Evolutionary conservation across 2,797 vertebrate species (phyloP), one percentile per base, ranked within the genome.

Genomic region (Yasuhikotakia modesta): DNA sequence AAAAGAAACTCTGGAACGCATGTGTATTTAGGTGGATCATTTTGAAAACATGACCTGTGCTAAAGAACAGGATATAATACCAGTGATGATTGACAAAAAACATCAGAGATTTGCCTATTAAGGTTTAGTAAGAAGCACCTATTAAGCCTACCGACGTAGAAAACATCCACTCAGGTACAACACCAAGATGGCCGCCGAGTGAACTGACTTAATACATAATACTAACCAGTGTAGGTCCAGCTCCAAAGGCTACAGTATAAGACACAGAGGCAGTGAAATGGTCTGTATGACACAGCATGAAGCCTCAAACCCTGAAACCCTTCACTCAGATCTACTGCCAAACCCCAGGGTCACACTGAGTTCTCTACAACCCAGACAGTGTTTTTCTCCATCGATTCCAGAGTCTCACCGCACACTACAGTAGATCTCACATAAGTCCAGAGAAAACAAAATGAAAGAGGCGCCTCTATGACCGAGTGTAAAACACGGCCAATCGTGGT

Each of bases 261-360:
- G 61, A 79, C 69, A 58, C 32, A 69, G 83, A 71, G 72, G 65
- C 52, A 77, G 65, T 63, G 63, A 79, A 65, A 77, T n/a, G 39
- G 46, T 58, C 76, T 79, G 72, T 22, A 65, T 70, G 63, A 83
- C 80, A 72, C 79, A 69, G 69, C 63, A 67, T 53, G 46, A 60
- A 71, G 32, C 82, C 85, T 72, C 63, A 87, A 79, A 66, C 78
- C 17, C 27, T 53, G 70, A 63, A 83, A 76, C 78, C 70, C 55
- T 77, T 63, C 46, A 72, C 80, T 81, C 70, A 80, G 80, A 83
- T 83, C 73, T 65, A 14, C 76, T 79, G 84, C 84, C 79, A 85
- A 79, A 75, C 48, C 70, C 70, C 76, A 81, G 81, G 79, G 79
- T 83, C 76, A 83, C 39, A 5, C 2, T 1, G 48, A 85, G 84